These are phyloP conservation scores for Australoheros scitulus DNA, from an alignment of 2,113 vertebrate species.

Conservation along the genomic window DNA sequence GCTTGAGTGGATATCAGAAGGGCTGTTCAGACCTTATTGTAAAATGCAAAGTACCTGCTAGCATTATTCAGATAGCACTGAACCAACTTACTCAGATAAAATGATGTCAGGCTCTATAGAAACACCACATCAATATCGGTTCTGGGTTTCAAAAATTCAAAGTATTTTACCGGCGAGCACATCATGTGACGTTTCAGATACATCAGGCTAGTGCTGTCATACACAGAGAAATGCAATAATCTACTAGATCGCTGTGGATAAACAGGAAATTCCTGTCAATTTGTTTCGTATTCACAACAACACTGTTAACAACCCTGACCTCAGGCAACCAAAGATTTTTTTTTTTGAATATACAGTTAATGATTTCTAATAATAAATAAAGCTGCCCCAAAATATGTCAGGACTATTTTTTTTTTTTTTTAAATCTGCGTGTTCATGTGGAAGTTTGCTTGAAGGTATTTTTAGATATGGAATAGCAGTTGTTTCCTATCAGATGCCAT, in stretches of 20 bases:
- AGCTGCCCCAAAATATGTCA: not conserved
- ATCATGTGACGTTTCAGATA: not conserved
- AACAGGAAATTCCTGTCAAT: constrained; percentile 57
- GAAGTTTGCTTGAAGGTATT: not conserved
- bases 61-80: not conserved
- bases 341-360: not conserved
- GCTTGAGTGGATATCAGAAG: not conserved
- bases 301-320: not conserved
- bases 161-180: not conserved
- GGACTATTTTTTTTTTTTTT: not conserved
- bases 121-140: not conserved
- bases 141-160: not conserved
- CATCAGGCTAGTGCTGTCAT: not conserved
- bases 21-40: not conserved
- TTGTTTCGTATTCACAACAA: not conserved
- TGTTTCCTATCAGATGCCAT: not conserved
- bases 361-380: not conserved
- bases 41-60: constrained; percentile 58
- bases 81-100: not conserved
- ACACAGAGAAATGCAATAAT: not conserved
- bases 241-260: not conserved
- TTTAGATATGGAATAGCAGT: not conserved
- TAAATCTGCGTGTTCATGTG: not conserved
- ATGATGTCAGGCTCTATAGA: not conserved
- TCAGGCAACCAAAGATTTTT: not conserved